Percentiles rank a stretch among this genome's conserved stretches.
phyloP scores from a whole-genome alignment of 2,113 vertebrate genomes.

The Ammodytes marinus region DNA sequence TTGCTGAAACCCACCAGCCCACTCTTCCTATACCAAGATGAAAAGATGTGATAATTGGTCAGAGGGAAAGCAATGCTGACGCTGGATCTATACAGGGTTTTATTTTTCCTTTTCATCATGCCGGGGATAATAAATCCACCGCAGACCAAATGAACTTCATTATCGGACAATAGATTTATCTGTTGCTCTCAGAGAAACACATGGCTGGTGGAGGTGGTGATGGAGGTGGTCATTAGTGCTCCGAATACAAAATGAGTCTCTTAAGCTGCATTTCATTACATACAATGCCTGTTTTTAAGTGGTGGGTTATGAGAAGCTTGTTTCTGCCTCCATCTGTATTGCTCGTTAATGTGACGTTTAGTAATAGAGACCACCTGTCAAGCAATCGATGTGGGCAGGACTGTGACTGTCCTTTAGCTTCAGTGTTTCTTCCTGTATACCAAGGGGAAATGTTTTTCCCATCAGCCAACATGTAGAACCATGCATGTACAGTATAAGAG shows the following conservation, averaged over 20 bases:
- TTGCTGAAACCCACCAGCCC: slow-evolving; percentile 31
- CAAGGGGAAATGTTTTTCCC: not conserved
- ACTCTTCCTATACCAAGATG: slow-evolving; percentile 35
- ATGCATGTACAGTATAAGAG: too few relatives aligned
- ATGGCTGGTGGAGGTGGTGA: not conserved
- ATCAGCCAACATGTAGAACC: too few relatives aligned
- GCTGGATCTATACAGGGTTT: slow-evolving; percentile 18
- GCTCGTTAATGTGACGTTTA: not conserved
- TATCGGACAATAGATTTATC: slow-evolving; percentile 15
- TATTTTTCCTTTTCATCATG: slow-evolving; percentile 34
- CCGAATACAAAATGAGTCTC: not conserved
- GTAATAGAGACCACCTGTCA: not conserved
- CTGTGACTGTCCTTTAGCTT: not conserved
- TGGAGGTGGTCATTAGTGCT: not conserved
- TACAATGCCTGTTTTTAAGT: not conserved
- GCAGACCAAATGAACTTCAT: slow-evolving; percentile 38
- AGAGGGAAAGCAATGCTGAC: slow-evolving; percentile 25
- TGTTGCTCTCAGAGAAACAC: not conserved
- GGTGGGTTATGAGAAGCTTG: not conserved
- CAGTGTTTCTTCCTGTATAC: not conserved
- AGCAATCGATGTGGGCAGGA: not conserved
- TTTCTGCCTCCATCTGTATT: not conserved
- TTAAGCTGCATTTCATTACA: not conserved
- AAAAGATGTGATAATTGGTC: slow-evolving; percentile 66
- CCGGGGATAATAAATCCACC: slow-evolving; percentile 13